Conservation (phyloP, 1,140 invertebrate species). For the Drosophila sulfurigaster region DNA sequence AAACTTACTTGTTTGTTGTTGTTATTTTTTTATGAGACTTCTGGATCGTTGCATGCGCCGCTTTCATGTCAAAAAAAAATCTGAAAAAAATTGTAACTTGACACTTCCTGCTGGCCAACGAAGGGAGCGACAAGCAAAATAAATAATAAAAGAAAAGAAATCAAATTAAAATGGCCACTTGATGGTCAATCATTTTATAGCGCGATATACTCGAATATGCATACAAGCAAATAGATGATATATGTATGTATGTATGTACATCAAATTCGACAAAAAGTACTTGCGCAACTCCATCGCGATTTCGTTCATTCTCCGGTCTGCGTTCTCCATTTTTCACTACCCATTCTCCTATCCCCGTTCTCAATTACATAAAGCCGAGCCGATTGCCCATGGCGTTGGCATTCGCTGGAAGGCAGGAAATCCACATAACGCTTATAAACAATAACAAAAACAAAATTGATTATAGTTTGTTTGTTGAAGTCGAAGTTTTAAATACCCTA, state of each 20-base stretch:
- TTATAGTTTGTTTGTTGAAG: not conserved
- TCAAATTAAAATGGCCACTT: constrained; percentile 70
- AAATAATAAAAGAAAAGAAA: constrained; percentile 50
- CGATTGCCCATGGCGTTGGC: constrained; percentile 15
- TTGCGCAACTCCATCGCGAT: constrained; percentile 59
- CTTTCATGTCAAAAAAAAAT: constrained; percentile 41
- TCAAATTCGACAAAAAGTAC: constrained; percentile 53
- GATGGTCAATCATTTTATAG: constrained; percentile 42
- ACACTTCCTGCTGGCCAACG: constrained; percentile 69
- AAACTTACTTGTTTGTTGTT: constrained; percentile 28
- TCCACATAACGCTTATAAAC: constrained; percentile 24
- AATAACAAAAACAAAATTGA: not conserved
- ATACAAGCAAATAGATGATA: not conserved
- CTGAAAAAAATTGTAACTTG: constrained; percentile 50
- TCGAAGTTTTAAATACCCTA: constrained; percentile 15
- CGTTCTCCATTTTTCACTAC: constrained; percentile 39
- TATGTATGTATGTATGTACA: constrained; percentile 12
- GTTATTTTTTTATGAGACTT: constrained; percentile 9
- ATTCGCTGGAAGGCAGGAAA: constrained; percentile 72
- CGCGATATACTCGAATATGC: constrained; percentile 13
- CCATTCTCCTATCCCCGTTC: constrained; percentile 16
- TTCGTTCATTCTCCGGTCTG: constrained; percentile 10
- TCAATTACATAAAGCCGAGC: constrained; percentile 63
- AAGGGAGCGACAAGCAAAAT: constrained; percentile 37
- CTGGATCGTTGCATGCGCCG: constrained; percentile 49